These are phyloP conservation scores for Cirrhinus mrigala DNA, from an alignment of 2,797 vertebrate genomes.

Conservation along the genomic window DNA sequence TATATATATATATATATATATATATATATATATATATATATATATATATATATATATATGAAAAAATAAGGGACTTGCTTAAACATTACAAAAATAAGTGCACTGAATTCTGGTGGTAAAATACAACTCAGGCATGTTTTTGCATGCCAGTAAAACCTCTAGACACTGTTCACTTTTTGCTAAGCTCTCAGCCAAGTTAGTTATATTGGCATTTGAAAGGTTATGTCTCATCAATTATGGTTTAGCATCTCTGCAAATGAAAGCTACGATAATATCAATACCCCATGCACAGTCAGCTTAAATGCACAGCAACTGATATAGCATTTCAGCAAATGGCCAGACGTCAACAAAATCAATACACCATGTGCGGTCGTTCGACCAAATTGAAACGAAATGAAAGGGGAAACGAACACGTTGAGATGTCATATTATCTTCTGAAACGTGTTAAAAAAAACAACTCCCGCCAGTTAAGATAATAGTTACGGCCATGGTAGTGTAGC, in stretches of 20 bases:
- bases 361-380: background rate
- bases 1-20: no score
- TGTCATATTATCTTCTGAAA: slow-evolving; percentile 37
- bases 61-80: no score
- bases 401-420: slow-evolving; percentile 20
- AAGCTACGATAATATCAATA: slow-evolving; percentile 31
- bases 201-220: slow-evolving; percentile 8
- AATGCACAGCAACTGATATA: slow-evolving; percentile 25
- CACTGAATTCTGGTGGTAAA: background rate
- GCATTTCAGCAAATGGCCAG: slow-evolving; percentile 38
- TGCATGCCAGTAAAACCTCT: background rate
- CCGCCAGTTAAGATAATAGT: slow-evolving; percentile 32
- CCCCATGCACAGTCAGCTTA: slow-evolving; percentile 28
- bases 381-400: slow-evolving; percentile 34
- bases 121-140: background rate
- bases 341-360: slow-evolving; percentile 35
- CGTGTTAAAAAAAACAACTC: slow-evolving; percentile 7
- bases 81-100: background rate
- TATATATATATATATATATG: no score
- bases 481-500: background rate
- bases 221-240: slow-evolving; percentile 8
- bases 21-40: no score
- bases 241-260: slow-evolving; percentile 38
- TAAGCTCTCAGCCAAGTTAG: background rate
- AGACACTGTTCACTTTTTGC: background rate